Base-by-base conservation (phyloP, 2,888 invertebrate genomes). In the Trissolcus brochymenae region DNA sequence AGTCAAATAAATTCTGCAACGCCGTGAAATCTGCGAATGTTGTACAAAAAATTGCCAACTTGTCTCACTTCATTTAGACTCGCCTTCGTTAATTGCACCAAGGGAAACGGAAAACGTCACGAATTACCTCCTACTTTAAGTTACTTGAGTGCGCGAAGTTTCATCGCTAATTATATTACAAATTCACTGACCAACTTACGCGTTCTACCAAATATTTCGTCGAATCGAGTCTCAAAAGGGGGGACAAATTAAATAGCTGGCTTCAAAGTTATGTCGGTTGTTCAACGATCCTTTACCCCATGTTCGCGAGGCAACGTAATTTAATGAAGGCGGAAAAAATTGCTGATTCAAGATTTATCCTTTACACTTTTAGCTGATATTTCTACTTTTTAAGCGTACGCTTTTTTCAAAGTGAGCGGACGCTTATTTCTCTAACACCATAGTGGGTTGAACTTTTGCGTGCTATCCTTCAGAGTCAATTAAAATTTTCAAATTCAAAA, bases 281-380 rank as follows among this genome's bases (percentile, higher is more conserved):
- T 74, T 66, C 61, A 74, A 74, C 66, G 66, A 62, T 73, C 25
- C 50, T 66, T 73, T 74, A 13, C 66, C 53, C 56, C 56, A 65
- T 66, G 55, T 73, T 66, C 66, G 61, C 55, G 46, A 74, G 57
- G 74, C 67, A 74, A 74, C 67, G 60, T 66, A 74, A 74, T 74
- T 74, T 74, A 74, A 74, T 74, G 74, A 74, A 66, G 61, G 56
- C 46, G 53, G 35, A 74, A 73, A 46, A 74, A 74, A 73, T 61
- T 67, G 74, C 67, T 74, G 74, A 74, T 74, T 74, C 56, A 57
- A 67, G 62, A 74, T 67, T 67, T 68, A 66, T 74, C 54, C 59
- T 56, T 62, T 61, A 13, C 19, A 51, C 61, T 68, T 67, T 64
- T 53, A 62, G 54, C 57, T 53, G 74, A 67, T 74, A 67, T 59